Evolutionary conservation across 2,888 invertebrate species (phyloP), one percentile per base, ranked within the genome.

Genomic region (Thecocarcelia acutangulata): DNA sequence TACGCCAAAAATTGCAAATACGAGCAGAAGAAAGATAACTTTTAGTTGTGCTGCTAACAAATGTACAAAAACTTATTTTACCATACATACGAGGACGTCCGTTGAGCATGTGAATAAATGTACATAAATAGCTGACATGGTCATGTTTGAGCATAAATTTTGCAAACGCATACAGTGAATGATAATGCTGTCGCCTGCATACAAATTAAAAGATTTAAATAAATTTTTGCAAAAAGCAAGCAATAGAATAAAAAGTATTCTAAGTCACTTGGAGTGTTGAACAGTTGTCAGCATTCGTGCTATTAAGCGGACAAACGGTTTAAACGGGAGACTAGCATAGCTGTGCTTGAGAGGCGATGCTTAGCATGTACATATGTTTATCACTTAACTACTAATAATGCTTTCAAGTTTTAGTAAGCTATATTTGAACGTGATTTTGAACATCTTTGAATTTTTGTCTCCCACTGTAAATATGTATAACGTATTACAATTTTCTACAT

Each of bases 1-100:
- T 48, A 76, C 76, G 56, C 75, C 59, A 58, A 69, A 81, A 80
- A 70, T 44, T 44, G n/a, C 56, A 68, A 52, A 48, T 48, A 63
- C 40, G 9, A 76, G 28, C 40, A 72, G 19, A 42, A 72, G 42
- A 48, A 52, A 63, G 54, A 80, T 76, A 76, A 72, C 50, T 46
- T 80, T 70, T 64, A 33, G 48, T 50, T 44, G 19, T 52, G 19
- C 11, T 28, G n/a, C 54, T 21, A 15, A 17, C 33, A 64, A 15
- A 37, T 17, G 24, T 13, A 37, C n/a, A 56, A 46, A 80, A 46
- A 54, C 13, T 54, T 66, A 61, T 68, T 64, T 44, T 54, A 56
- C 40, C 33, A 72, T 66, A 76, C 42, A 52, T 69, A 56, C 69
- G 37, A 37, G 59, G 19, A 68, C 42, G 59, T 69, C 63, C 69